Evolutionary conservation across 1,140 invertebrate genomes (phyloP).

Genomic region (Daktulosphaira vitifoliae): DNA sequence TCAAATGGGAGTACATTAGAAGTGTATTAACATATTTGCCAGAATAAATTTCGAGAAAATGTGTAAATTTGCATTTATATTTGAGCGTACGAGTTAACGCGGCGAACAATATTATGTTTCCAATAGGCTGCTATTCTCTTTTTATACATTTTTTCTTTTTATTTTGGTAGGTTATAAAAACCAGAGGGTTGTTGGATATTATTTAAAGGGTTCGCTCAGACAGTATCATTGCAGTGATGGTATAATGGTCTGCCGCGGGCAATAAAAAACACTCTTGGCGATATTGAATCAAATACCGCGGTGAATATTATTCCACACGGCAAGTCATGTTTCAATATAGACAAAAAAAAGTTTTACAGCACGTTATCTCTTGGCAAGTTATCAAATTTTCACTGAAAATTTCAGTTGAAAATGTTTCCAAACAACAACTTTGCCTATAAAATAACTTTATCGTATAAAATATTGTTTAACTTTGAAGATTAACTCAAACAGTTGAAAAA

Average conservation of each 20-base stretch:
- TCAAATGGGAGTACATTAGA: too few species aligned
- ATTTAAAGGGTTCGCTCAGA: slow-evolving; percentile 32
- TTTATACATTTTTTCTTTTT: slow-evolving; percentile 17
- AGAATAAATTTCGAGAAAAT: slow-evolving; percentile 28
- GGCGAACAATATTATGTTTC: slow-evolving; percentile 23
- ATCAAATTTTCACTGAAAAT: slow-evolving; percentile 16
- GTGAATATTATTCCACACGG: slow-evolving; percentile 9
- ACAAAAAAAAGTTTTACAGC: slow-evolving; percentile 27
- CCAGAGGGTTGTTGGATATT: slow-evolving; percentile 14
- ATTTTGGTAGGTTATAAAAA: slow-evolving; percentile 28
- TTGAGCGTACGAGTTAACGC: slow-evolving; percentile 1
- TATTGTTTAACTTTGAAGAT: neutral
- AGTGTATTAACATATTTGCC: too few species aligned
- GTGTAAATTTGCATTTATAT: slow-evolving; percentile 31
- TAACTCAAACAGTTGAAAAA: too few species aligned
- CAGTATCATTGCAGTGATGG: slow-evolving; percentile 29
- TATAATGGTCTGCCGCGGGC: slow-evolving; percentile 31
- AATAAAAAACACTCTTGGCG: slow-evolving; percentile 32
- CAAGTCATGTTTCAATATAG: slow-evolving; percentile 17
- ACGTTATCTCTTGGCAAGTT: slow-evolving; percentile 25
- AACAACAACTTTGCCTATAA: slow-evolving; percentile 30
- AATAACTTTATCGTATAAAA: slow-evolving; percentile 26
- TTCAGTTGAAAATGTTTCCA: slow-evolving; percentile 25
- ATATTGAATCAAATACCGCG: slow-evolving; percentile 30
- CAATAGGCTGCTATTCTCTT: slow-evolving; percentile 12